Evolutionary conservation across 2,888 invertebrate species (phyloP).

Genomic region (Actias luna): DNA sequence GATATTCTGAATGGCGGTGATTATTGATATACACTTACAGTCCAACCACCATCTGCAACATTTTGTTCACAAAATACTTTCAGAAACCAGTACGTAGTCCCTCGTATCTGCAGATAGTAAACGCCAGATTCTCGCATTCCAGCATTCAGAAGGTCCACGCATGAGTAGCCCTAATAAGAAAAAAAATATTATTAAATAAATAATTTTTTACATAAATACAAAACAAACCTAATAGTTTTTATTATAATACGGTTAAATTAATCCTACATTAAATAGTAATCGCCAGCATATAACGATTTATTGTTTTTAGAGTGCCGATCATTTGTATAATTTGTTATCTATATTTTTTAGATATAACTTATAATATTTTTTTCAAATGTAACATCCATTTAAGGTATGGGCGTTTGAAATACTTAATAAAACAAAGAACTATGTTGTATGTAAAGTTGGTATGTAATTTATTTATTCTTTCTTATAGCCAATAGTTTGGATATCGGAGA

Average conservation of each 20-base stretch:
- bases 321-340: too few relatives aligned
- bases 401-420: too few relatives aligned
- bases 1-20: neutral
- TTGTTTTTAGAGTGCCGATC: too few relatives aligned
- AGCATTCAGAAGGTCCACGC: conserved; percentile 91
- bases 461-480: too few relatives aligned
- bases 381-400: too few relatives aligned
- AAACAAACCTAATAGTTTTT: neutral
- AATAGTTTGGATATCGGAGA: too few relatives aligned
- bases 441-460: too few relatives aligned
- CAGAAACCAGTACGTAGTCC: conserved; percentile 96
- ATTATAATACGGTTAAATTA: neutral
- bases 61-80: conserved; percentile 96
- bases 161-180: conserved; percentile 88
- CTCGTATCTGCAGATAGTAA: conserved; percentile 94
- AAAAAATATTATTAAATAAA: conserved; percentile 18
- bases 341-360: neutral
- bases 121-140: conserved; percentile 94
- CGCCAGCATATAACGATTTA: neutral
- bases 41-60: conserved; percentile 95
- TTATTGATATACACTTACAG: conserved; percentile 81
- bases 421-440: too few relatives aligned
- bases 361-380: too few relatives aligned
- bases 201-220: neutral
- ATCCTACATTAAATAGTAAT: neutral